Conservation (phyloP, 2,888 invertebrate species). For the Latheticus oryzae region DNA sequence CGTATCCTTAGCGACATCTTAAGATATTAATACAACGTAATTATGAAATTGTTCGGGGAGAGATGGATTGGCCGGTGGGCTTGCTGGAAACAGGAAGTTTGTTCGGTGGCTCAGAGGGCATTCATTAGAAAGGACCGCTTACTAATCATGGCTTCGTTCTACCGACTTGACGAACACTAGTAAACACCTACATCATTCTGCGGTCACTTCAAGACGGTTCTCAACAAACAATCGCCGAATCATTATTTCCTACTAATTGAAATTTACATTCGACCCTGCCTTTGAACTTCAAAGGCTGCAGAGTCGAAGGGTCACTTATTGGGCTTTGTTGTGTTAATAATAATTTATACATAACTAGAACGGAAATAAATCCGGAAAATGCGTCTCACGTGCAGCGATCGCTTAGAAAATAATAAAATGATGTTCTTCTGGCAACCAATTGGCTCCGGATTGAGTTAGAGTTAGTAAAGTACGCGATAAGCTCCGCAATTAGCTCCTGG, state of each 20-base stretch:
- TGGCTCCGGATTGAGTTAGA: conserved; percentile 50
- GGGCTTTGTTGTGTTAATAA: too few relatives aligned
- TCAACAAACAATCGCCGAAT: conserved; percentile 57
- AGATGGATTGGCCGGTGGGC: conserved; percentile 37
- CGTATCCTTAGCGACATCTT: conserved; percentile 62
- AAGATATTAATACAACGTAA: conserved; percentile 62
- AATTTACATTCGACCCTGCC: conserved; percentile 55
- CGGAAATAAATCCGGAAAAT: too few relatives aligned
- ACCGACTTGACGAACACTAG: conserved; percentile 52
- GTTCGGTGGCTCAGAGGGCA: conserved; percentile 53
- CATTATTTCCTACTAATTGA: conserved; percentile 58
- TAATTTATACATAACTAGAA: too few relatives aligned
- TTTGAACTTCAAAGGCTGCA: conserved; percentile 37
- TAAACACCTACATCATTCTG: conserved; percentile 63
- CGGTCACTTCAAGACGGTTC: conserved; percentile 50
- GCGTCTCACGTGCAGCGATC: conserved; percentile 45
- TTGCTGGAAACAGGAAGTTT: conserved; percentile 44
- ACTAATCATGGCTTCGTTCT: conserved; percentile 58
- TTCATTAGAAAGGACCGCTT: conserved; percentile 60
- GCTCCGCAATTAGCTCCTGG: conserved; percentile 51
- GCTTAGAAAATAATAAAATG: conserved; percentile 54
- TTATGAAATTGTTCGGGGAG: conserved; percentile 59
- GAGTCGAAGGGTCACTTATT: too few relatives aligned
- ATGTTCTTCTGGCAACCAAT: conserved; percentile 49
- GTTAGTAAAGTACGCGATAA: conserved; percentile 48